Base-by-base conservation (phyloP, 35 echinoderm and acorn worm species). In the Anneissia japonica region DNA sequence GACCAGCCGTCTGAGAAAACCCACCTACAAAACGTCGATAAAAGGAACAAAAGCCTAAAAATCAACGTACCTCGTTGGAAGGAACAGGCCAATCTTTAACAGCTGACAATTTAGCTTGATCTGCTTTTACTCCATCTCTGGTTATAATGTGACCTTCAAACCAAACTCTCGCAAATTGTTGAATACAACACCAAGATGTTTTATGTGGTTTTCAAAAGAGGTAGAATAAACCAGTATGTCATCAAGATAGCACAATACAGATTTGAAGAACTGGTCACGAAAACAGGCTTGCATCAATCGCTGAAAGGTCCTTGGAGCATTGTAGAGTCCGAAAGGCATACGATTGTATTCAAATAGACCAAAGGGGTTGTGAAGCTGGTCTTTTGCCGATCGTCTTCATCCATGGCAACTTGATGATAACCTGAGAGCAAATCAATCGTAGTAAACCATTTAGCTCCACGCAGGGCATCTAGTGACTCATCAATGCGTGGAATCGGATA, bases 401-500 rank as follows among this genome's bases (percentile, higher is more conserved):
- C 83, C 26, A 85, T 28, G 9, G 31, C 83, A 7, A 85, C 83
- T 36, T 85, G 72, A 32, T 36, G 35, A 36, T 85, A 85, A 10
- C 83, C 83, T 0, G 83, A 29, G 13, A 74, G 34, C 17, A 85
- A 74, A 64, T 85, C 72, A 7, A 74, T 33, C 2, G 83, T 83
- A 7, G 81, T 13, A n/a, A 64, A 64, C 51, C 51, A 64, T 64
- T 64, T 86, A 4, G 83, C 83, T 21, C 88, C 88, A 77, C 74
- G 32, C 12, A 86, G 37, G 36, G 83, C 84, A 80, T 91, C 83
- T 5, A 94, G 73, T 12, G 83, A 89, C 30, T 93, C 92, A 30
- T 93, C 77, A 34, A 90, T 90, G 35, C 87, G 7, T 35, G 91
- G 91, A 0, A 93, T 26, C 0, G 76, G 87, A 73, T 88, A 90